Percentiles rank a stretch among this genome's conserved stretches.
phyloP scores from a whole-genome alignment of 2,113 vertebrate species.

The Condylura cristata region DNA sequence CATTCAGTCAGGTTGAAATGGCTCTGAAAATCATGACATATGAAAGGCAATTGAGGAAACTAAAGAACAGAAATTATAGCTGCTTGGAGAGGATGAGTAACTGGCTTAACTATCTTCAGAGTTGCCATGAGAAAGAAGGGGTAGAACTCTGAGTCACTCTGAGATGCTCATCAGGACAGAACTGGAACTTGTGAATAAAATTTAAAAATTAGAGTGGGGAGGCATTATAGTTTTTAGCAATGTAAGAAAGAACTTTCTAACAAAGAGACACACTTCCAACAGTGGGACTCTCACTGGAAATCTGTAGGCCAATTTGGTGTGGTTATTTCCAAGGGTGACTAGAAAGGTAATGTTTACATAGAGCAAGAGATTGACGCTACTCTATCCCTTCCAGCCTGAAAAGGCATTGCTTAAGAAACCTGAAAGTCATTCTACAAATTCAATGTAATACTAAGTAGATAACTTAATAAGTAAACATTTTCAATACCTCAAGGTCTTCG shows the following conservation, averaged over 20 bases:
- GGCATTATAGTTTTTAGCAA: not conserved
- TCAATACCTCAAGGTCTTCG: constrained; percentile 1
- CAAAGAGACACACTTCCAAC: not conserved
- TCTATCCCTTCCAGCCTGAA: constrained; percentile 39
- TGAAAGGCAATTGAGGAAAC: not conserved
- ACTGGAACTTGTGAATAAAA: not conserved
- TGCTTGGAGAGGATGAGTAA: constrained; percentile 6
- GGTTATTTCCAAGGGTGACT: not conserved
- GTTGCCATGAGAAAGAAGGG: not conserved
- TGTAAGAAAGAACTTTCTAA: constrained; percentile 19
- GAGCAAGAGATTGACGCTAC: constrained; percentile 6
- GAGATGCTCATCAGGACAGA: constrained; percentile 8
- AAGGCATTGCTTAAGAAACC: constrained; percentile 27
- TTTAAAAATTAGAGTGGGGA: not conserved
- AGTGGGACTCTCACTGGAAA: not conserved
- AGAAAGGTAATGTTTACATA: not conserved
- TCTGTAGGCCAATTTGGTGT: not conserved
- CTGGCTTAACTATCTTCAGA: not conserved
- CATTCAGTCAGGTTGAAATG: constrained; percentile 68
- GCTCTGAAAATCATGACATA: constrained; percentile 54
- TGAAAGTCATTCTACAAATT: constrained; percentile 38
- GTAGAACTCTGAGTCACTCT: not conserved
- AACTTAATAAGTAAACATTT: constrained; percentile 48
- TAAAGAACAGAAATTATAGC: constrained; percentile 28
- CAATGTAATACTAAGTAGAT: constrained; percentile 29